Percentiles rank a stretch among this genome's conserved stretches.
Conservation (phyloP, 2,797 vertebrate species). For the Limnodromus scolopaceus region DNA sequence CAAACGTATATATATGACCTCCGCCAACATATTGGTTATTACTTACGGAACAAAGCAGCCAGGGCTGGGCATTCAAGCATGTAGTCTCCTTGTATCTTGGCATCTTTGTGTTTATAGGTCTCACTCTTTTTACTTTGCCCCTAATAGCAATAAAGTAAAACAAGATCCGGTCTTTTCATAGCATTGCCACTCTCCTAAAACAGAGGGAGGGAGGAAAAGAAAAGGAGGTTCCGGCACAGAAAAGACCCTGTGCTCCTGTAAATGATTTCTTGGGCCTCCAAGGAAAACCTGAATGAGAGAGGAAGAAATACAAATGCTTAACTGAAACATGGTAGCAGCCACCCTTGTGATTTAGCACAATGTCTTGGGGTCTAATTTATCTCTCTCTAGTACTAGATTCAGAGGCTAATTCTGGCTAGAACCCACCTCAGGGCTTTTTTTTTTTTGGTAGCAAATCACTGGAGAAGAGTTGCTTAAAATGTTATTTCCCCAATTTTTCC, state of each 20-base stretch:
- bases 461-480: neutral
- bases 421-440: accelerated
- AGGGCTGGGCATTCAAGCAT: neutral
- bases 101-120: slow-evolving; percentile 50
- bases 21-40: neutral
- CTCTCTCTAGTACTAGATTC: neutral
- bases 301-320: neutral
- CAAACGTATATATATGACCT: neutral
- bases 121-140: neutral
- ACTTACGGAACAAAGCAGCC: neutral
- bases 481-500: neutral
- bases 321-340: neutral
- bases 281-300: neutral
- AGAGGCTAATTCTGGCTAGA: neutral
- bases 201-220: neutral
- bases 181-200: neutral
- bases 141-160: slow-evolving; percentile 12
- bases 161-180: slow-evolving; percentile 21
- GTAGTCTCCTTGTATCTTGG: slow-evolving; percentile 13
- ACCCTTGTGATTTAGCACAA: neutral
- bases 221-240: neutral
- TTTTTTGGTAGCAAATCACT: neutral
- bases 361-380: neutral
- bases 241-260: neutral
- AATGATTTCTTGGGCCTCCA: neutral